A percentile compares a stretch with the other conserved stretches of the same genome.
phyloP scores from a whole-genome alignment of 2,797 vertebrate species.

The Danio choprae region DNA sequence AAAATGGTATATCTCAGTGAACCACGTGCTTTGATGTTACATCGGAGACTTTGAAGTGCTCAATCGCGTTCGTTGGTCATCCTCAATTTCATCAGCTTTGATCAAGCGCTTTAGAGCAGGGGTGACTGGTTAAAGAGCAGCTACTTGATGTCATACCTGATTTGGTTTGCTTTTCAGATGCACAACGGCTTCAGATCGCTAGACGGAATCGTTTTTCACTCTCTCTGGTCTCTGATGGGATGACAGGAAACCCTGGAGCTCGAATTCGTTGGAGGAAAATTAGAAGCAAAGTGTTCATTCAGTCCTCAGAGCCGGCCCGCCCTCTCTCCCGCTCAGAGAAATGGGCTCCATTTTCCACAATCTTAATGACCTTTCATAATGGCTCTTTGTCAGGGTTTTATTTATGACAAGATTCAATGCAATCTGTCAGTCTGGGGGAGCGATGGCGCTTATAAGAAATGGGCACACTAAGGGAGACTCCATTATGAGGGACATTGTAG shows the following conservation, averaged over 20 bases:
- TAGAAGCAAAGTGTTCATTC: slow-evolving; percentile 67
- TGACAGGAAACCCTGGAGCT: slow-evolving; percentile 74
- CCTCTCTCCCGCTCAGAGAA: slow-evolving; percentile 65
- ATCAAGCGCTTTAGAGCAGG: slow-evolving; percentile 20
- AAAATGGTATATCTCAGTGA: slow-evolving; percentile 4
- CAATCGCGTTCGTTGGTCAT: slow-evolving; percentile 29
- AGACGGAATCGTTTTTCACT: slow-evolving; percentile 73
- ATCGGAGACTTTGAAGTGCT: slow-evolving; percentile 37
- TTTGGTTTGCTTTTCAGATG: slow-evolving; percentile 27
- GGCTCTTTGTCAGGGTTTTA: slow-evolving; percentile 76
- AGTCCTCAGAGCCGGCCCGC: slow-evolving; percentile 64
- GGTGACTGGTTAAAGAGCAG: slow-evolving; percentile 25
- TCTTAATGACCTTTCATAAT: slow-evolving; percentile 75
- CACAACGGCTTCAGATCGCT: slow-evolving; percentile 7
- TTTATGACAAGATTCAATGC: slow-evolving; percentile 78
- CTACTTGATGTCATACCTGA: slow-evolving; percentile 45
- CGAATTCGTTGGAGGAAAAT: slow-evolving; percentile 75
- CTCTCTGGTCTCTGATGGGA: slow-evolving; percentile 71
- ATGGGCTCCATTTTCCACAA: slow-evolving; percentile 75
- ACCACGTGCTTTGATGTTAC: slow-evolving; percentile 23
- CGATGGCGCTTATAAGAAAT: slow-evolving; percentile 41
- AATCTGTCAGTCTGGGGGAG: slow-evolving; percentile 71
- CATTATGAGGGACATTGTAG: slow-evolving; percentile 41
- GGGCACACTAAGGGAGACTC: slow-evolving; percentile 15
- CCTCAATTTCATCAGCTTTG: slow-evolving; percentile 47